Conservation (phyloP, 2,888 invertebrate genomes). For the Arenicola marina region DNA sequence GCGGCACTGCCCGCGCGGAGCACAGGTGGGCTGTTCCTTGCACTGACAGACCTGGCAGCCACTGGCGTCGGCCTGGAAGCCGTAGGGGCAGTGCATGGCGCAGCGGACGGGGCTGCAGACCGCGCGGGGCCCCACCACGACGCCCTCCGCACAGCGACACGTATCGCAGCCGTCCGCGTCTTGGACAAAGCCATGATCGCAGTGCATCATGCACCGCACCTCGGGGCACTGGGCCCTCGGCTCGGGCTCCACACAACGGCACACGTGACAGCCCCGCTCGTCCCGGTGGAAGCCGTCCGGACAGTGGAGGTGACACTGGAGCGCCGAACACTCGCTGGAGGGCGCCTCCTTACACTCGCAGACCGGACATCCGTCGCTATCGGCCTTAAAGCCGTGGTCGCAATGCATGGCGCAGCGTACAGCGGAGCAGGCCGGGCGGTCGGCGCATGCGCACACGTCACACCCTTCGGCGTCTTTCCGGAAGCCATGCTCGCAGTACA, state of each 20-base stretch:
- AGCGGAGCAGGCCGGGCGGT: not conserved
- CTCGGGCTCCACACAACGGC: conserved; percentile 7
- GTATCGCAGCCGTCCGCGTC: conserved; percentile 15
- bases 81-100: conserved; percentile 9
- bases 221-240: not conserved
- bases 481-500: conserved; percentile 20
- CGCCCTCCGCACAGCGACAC: conserved; percentile 3
- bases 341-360: conserved; percentile 6
- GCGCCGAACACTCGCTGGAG: conserved; percentile 1
- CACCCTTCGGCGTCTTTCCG: conserved; percentile 12
- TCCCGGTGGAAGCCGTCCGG: conserved; percentile 17
- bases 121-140: not conserved
- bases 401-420: conserved; percentile 1
- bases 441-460: conserved; percentile 9
- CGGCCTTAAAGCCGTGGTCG: conserved; percentile 3
- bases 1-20: conserved; percentile 1
- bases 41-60: conserved; percentile 15
- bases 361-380: conserved; percentile 4
- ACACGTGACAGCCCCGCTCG: conserved; percentile 14
- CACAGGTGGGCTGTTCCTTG: not conserved
- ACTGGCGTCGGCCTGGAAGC: conserved; percentile 8
- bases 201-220: conserved; percentile 7
- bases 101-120: conserved; percentile 5
- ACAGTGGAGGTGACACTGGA: conserved; percentile 11
- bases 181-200: conserved; percentile 12